Base-by-base conservation (phyloP, 35 echinoderm and acorn worm genomes). In the Diadema setosum region DNA sequence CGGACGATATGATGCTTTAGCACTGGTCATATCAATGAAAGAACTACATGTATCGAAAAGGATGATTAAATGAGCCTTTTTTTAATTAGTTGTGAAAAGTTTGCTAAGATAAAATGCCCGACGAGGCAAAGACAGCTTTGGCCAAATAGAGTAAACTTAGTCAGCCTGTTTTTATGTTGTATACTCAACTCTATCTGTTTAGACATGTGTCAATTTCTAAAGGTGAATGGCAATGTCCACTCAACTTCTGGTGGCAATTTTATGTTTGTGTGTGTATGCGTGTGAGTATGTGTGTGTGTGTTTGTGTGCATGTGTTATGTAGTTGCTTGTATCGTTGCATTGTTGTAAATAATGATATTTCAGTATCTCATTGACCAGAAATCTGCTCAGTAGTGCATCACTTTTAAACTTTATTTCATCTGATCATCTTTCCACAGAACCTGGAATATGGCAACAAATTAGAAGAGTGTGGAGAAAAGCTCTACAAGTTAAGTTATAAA, bases 401-500 rank as follows among this genome's bases (percentile, higher is more conserved):
- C 18, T 36, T 5, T 21, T 36, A 40, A 4, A 9, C 23, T 5
- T 31, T 30, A 37, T 6, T 80, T 31, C 34, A 4, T 33, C 34
- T 31, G 21, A 9, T 31, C 11, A 30, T 82, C 58, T 50, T 57
- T 82, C 6, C 57, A 12, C 25, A 89, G 87, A 45, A 89, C 4
- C 44, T 89, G 46, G 87, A 89, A 55, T 89, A 89, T 41, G 46
- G 52, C 4, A 43, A 29, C 18, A 35, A 36, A 63, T 42, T 89
- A 25, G 73, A 89, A 42, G 55, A 82, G 23, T 30, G 60, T 2
- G 87, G 45, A n/a, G 27, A 89, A 39, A n/a, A 89, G 34, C 78
- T 89, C 0, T 89, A 89, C 58, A 36, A 89, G 3, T 45, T 89
- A 25, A 89, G 87, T 42, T 76, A 89, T 18, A 17, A 25, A 25